A percentile compares a stretch with the other conserved stretches of the same genome.
Evolutionary conservation across 2,888 invertebrate species (phyloP).

Genomic region (Tipula helvola): DNA sequence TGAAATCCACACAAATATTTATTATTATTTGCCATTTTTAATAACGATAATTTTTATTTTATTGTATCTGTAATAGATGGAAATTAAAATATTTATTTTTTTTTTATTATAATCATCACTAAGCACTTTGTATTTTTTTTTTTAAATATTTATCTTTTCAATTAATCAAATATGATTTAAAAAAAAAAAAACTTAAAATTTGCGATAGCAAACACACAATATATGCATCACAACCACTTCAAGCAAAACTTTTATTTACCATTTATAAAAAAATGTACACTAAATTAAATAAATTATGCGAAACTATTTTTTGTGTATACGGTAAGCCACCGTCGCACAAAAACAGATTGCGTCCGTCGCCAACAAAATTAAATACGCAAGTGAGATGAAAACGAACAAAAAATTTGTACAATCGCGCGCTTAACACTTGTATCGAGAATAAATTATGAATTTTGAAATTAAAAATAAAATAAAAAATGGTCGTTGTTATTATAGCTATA

Average conservation of each 20-base stretch:
- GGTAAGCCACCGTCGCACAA: background rate
- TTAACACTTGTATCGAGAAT: background rate
- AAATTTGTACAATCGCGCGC: background rate
- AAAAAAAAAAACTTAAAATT: background rate
- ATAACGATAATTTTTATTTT: background rate
- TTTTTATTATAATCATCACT: background rate
- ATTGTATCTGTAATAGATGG: background rate
- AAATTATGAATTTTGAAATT: background rate
- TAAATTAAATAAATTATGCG: background rate
- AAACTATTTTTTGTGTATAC: background rate
- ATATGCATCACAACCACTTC: background rate
- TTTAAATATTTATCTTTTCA: background rate
- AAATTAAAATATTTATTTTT: background rate
- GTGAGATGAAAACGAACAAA: background rate
- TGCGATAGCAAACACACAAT: background rate
- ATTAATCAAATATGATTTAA: background rate
- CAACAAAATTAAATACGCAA: background rate
- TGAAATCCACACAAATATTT: conserved; percentile 40
- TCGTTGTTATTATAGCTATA: background rate
- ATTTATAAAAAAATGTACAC: background rate
- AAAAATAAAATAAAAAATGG: background rate
- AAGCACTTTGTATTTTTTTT: background rate
- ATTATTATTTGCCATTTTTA: background rate
- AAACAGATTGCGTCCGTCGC: background rate
- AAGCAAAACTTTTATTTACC: background rate